Base-by-base conservation (phyloP, 2,113 vertebrate species). In the Synodontis membranacea region DNA sequence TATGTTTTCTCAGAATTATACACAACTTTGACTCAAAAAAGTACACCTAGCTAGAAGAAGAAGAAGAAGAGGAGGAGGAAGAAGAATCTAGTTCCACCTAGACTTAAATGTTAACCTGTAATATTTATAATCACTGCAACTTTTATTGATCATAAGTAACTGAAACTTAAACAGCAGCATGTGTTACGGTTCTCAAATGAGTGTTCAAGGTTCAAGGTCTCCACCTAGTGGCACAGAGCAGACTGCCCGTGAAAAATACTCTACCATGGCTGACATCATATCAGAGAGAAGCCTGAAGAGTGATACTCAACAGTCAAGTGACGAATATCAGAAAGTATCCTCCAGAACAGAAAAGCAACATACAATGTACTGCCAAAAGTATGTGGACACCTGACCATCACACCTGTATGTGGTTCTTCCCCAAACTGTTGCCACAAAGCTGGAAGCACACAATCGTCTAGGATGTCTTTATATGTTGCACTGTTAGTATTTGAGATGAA, bases 221-320 rank as follows among this genome's bases (percentile, higher is more conserved):
- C 88, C 88, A 82, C 68, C 88, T 87, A 85, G 86, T 89, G 88
- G 86, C 66, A n/a, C 46, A 72, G 8, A 54, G 8, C 7, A 44
- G 17, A 48, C 2, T 74, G 42, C 11, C 28, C 25, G 31, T 15
- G 68, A 23, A 42, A 72, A 39, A 23, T 25, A 1, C 2, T 37
- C 5, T 15, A 8, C 19, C 12, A 31, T 50, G 4, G 0, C 19
- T 74, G 4, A 46, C 19, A 60, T 7, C 50, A 42, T 42, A 10
- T 72, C 17, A 72, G 6, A 70, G 5, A 39, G 17, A 15, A 25
- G 12, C 39, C 46, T 44, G 9, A 74, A 44, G 8, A 25, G 39
- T 42, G 39, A 46, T 46, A 74, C 42, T 44, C 14, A 25, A 44
- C 6, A 50, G 7, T 23, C 72, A 56, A 1, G 31, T 28, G 19